Evolutionary conservation across 2,113 vertebrate species (phyloP), one percentile per base, ranked within the genome.

Genomic region (Aviceda subcristata): DNA sequence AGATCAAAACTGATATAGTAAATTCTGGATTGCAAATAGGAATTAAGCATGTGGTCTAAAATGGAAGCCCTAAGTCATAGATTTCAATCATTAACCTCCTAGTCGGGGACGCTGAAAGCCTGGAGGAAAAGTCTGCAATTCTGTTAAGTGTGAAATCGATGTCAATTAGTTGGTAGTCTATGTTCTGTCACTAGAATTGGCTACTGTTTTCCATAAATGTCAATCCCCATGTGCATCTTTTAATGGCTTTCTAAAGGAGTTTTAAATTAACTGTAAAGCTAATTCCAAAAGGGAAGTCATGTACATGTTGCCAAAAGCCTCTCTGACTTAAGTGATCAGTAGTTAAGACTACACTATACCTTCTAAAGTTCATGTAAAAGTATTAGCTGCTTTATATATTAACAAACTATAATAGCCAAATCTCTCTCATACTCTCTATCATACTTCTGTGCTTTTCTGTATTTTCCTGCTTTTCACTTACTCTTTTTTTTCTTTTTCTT

Each of bases 311-410:
- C 74, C 77, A 73, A 82, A 94, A 93, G 77, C 41, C 74, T 77
- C 26, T 38, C 63, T 91, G 71, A 74, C 59, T 86, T 78, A 80
- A 85, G 24, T 48, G 50, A 73, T 88, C 66, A 63, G 81, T 73
- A 95, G 45, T 96, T 97, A 96, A 92, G 93, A 94, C 91, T 95
- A 91, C 71, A 84, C 80, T 96, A 83, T 78, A 73, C 48, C 77
- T 94, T 88, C 91, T 95, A 91, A 76, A 78, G 39, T 93, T 95
- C 83, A 83, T 97, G 93, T 94, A 96, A 95, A 97, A 97, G 68
- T 88, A 95, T 95, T 84, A 95, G 43, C 53, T 95, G 74, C 71
- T 96, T 91, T 91, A 90, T 92, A 80, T 91, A 89, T 87, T 94
- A 95, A 92, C 90, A 97, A 96, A 88, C 81, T 95, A 94, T 92